Conservation (phyloP, 2,113 vertebrate genomes). For the Conger conger region DNA sequence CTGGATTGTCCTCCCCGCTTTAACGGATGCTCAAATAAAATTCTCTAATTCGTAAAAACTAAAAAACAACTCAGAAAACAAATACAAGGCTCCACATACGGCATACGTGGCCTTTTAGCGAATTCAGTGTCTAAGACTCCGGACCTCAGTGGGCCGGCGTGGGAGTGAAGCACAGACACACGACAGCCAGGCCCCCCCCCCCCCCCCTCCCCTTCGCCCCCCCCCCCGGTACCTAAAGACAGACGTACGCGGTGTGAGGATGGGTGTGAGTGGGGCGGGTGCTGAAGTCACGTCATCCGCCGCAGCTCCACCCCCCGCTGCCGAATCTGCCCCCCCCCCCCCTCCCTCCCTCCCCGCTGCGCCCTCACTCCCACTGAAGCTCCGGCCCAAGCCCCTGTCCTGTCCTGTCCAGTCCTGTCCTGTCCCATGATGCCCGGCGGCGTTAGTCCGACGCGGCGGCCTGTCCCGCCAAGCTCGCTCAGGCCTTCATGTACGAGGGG, state of each 20-base stretch:
- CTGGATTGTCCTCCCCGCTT: background rate
- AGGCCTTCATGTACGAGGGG: constrained; percentile 90
- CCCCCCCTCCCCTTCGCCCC: constrained; percentile 43
- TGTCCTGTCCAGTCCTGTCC: constrained; percentile 50
- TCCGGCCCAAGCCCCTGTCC: constrained; percentile 63
- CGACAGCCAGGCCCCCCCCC: constrained; percentile 19
- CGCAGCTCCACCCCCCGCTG: constrained; percentile 50
- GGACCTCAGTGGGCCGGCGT: background rate
- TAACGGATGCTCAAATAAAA: background rate
- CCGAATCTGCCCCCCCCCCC: constrained; percentile 70
- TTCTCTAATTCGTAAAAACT: constrained; percentile 3
- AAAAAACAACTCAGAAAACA: constrained; percentile 1
- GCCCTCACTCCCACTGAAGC: constrained; percentile 69
- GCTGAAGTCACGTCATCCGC: background rate
- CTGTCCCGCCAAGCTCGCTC: constrained; percentile 44
- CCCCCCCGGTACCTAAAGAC: constrained; percentile 69
- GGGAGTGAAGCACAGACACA: background rate
- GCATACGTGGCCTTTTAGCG: background rate
- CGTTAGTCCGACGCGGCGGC: constrained; percentile 49
- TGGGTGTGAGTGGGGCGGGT: background rate
- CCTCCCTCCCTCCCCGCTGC: constrained; percentile 57
- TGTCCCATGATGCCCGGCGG: constrained; percentile 33
- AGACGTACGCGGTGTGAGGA: background rate
- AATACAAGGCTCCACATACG: background rate
- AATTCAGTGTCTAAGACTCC: constrained; percentile 55